These are phyloP conservation scores for Drosophila parthenogenetica DNA, from an alignment of 2,888 invertebrate genomes.

Conservation along the genomic window DNA sequence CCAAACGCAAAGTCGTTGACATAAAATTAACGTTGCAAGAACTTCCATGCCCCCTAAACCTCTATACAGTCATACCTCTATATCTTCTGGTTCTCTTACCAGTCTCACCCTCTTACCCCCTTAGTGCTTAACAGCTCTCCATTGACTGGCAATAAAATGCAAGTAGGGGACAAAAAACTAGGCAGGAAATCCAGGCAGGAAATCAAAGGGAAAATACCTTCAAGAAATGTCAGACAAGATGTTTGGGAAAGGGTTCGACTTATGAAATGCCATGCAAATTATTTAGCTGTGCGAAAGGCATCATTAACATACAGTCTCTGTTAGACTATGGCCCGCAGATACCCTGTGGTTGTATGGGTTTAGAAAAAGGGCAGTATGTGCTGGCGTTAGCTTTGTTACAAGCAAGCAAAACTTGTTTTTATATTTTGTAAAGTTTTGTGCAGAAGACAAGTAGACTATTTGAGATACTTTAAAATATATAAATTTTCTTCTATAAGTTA, in stretches of 20 bases:
- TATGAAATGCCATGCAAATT: slow-evolving; percentile 57
- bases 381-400: no score
- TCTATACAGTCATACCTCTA: not conserved
- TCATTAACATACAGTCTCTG: slow-evolving; percentile 54
- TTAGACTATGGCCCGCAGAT: slow-evolving; percentile 31
- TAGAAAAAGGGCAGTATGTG: not conserved
- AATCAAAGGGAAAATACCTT: slow-evolving; percentile 37
- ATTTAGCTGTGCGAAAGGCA: slow-evolving; percentile 64
- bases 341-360: slow-evolving; percentile 25
- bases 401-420: not conserved
- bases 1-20: slow-evolving; percentile 75
- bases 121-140: no score
- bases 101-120: not conserved
- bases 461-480: no score
- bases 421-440: no score
- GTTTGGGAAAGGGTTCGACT: slow-evolving; percentile 41
- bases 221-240: slow-evolving; percentile 39
- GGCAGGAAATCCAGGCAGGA: slow-evolving; percentile 5
- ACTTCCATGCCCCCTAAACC: not conserved
- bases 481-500: no score
- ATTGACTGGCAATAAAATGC: slow-evolving; percentile 70
- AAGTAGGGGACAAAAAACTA: slow-evolving; percentile 27
- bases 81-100: not conserved
- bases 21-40: slow-evolving; percentile 77
- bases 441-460: no score